Evolutionary conservation across 2,888 invertebrate species (phyloP).

Genomic region (Callosobruchus maculatus): DNA sequence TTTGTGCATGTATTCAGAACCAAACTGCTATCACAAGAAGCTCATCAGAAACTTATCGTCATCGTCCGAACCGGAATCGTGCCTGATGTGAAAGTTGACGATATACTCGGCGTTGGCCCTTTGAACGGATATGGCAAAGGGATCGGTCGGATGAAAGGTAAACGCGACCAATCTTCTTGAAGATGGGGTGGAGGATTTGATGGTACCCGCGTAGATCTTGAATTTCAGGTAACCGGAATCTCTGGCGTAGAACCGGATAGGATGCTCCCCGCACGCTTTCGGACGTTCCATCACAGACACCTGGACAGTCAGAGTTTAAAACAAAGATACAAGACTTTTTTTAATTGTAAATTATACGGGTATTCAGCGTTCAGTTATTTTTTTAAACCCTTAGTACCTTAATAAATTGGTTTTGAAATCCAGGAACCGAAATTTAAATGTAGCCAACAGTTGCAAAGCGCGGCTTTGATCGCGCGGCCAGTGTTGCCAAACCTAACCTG

Average conservation of each 20-base stretch:
- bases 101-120: constrained; percentile 89
- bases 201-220: constrained; percentile 65
- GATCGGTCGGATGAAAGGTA: constrained; percentile 94
- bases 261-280: constrained; percentile 87
- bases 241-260: constrained; percentile 89
- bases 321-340: too few species aligned
- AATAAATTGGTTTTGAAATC: too few species aligned
- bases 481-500: too few species aligned
- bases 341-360: too few species aligned
- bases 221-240: constrained; percentile 72
- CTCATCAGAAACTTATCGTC: constrained; percentile 25
- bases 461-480: too few species aligned
- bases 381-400: too few species aligned
- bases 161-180: constrained; percentile 85
- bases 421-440: too few species aligned
- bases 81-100: constrained; percentile 88
- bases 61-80: constrained; percentile 28
- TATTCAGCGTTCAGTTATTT: too few species aligned
- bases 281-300: constrained; percentile 92
- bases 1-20: too few species aligned
- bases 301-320: background rate
- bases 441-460: too few species aligned
- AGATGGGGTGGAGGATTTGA: constrained; percentile 62
- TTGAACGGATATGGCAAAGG: constrained; percentile 93
- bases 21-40: constrained; percentile 23